Evolutionary conservation across 2,113 vertebrate species (phyloP).

Genomic region (Monarcha castaneiventris): DNA sequence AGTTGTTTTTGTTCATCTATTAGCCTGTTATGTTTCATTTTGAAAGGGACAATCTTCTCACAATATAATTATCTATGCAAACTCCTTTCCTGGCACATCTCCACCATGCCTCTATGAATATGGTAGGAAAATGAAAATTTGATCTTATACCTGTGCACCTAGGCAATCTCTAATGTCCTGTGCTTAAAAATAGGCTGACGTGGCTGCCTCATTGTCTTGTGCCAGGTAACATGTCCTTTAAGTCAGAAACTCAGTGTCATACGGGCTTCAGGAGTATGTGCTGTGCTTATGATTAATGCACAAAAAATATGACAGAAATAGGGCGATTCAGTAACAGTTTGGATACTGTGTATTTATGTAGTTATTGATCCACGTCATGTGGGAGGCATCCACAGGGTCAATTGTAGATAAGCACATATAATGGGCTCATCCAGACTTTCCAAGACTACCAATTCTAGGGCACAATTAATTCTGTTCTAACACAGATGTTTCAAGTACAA

Average conservation of each 20-base stretch:
- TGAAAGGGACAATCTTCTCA: not conserved
- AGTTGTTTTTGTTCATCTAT: not conserved
- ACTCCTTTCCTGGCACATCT: not conserved
- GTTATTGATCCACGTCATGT: not conserved
- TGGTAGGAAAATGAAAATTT: not conserved
- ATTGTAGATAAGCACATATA: not conserved
- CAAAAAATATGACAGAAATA: not conserved
- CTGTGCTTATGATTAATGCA: not conserved
- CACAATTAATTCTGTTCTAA: not conserved
- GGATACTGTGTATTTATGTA: not conserved
- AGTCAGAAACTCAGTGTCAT: not conserved
- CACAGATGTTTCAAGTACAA: not conserved
- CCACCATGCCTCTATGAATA: not conserved
- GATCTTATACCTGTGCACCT: not conserved
- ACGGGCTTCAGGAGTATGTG: not conserved
- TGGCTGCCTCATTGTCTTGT: not conserved
- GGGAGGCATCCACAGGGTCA: not conserved
- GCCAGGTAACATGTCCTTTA: not conserved
- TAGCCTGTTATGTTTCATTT: not conserved
- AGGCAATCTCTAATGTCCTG: not conserved
- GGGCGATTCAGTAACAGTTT: not conserved
- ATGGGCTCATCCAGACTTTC: not conserved
- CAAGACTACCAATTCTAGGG: not conserved
- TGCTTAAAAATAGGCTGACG: not conserved
- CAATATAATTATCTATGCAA: not conserved